Percentiles rank a stretch among this genome's conserved stretches.
Conservation (phyloP, 2,888 invertebrate species). For the Orthosia gothica region DNA sequence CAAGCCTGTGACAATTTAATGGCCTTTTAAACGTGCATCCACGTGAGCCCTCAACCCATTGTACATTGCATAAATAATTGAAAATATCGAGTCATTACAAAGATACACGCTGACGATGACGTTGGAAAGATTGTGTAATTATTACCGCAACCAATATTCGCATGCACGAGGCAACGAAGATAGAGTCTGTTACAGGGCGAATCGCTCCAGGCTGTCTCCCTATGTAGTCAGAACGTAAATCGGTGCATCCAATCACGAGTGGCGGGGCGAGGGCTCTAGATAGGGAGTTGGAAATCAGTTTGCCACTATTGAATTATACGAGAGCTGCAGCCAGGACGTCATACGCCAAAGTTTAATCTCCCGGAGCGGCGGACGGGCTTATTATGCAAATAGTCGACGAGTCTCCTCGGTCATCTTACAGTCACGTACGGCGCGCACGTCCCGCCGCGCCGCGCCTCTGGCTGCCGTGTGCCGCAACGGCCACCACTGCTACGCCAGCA, state of each 20-base stretch:
- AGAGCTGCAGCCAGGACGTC: slow-evolving; percentile 87
- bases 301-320: slow-evolving; percentile 90
- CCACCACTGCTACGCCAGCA: slow-evolving; percentile 38
- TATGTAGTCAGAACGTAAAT: slow-evolving; percentile 76
- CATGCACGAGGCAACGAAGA: slow-evolving; percentile 76
- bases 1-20: slow-evolving; percentile 88
- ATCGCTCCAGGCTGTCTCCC: slow-evolving; percentile 76
- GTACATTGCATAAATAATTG: slow-evolving; percentile 80
- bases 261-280: slow-evolving; percentile 72
- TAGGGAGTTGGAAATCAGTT: slow-evolving; percentile 88
- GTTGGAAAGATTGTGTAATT: slow-evolving; percentile 79
- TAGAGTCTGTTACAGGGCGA: slow-evolving; percentile 76
- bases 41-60: slow-evolving; percentile 77
- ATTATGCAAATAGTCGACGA: slow-evolving; percentile 89
- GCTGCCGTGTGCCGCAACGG: slow-evolving; percentile 9
- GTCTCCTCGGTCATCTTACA: slow-evolving; percentile 84
- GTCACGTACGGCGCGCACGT: slow-evolving; percentile 82
- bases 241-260: slow-evolving; percentile 84
- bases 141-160: slow-evolving; percentile 81
- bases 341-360: slow-evolving; percentile 90
- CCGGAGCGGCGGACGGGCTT: slow-evolving; percentile 87
- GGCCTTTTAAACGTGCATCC: slow-evolving; percentile 85
- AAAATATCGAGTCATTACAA: slow-evolving; percentile 70
- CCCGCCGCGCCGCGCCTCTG: slow-evolving; percentile 50
- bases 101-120: slow-evolving; percentile 63